A percentile compares a stretch with the other conserved stretches of the same genome.
phyloP scores from a whole-genome alignment of 1,140 invertebrate genomes.

The Theocolax elegans region DNA sequence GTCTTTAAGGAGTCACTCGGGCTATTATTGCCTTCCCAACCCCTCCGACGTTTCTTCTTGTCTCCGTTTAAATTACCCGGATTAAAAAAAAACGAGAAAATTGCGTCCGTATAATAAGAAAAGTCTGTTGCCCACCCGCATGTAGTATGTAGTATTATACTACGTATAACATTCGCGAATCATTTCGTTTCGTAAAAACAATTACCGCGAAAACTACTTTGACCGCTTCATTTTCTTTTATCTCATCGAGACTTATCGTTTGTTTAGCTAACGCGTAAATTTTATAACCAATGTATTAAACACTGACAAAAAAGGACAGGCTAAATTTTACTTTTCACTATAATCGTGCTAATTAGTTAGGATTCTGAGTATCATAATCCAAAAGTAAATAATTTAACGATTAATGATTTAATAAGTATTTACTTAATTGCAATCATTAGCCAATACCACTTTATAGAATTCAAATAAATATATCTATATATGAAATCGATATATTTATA shows the following conservation, averaged over 20 bases:
- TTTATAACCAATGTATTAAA: too few species aligned
- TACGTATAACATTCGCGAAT: neutral
- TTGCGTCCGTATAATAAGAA: conserved; percentile 7
- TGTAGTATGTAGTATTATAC: neutral
- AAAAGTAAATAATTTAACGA: too few species aligned
- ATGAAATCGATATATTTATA: too few species aligned
- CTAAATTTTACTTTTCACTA: too few species aligned
- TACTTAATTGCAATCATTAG: too few species aligned
- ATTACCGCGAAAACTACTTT: conserved; percentile 13
- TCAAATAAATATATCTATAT: too few species aligned
- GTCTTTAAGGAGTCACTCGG: conserved; percentile 19
- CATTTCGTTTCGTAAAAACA: conserved; percentile 14
- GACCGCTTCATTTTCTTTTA: neutral
- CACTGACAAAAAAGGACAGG: too few species aligned
- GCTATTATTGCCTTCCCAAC: conserved; percentile 3
- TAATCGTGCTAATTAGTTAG: too few species aligned
- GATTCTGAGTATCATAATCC: too few species aligned
- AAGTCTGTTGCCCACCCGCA: neutral
- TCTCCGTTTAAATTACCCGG: conserved; percentile 18
- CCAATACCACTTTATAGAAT: too few species aligned
- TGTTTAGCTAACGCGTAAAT: neutral
- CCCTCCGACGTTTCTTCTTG: too few species aligned
- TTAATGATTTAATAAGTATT: too few species aligned
- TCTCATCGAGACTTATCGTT: neutral
- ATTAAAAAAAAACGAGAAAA: conserved; percentile 25